Base-by-base conservation (phyloP, 2,797 vertebrate genomes). In the Toxotes lorentzi region DNA sequence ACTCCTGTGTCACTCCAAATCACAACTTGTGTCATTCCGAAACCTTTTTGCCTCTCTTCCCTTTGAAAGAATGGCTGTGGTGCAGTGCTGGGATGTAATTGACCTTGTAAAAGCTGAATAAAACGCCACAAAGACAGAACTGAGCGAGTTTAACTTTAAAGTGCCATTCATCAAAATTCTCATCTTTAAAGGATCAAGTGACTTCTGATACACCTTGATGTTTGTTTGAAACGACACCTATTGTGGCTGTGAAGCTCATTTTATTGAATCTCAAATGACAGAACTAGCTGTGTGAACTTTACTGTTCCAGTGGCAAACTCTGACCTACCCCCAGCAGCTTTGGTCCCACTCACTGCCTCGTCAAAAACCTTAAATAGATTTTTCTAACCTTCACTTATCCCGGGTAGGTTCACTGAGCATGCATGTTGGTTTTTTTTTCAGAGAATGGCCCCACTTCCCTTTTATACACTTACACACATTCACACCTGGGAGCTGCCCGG, bases 331-430 rank as follows among this genome's bases (percentile, higher is more conserved):
- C 51, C 35, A 24, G 27, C 61, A 75, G 81, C 79, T 85, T 34
- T 54, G 63, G 77, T 83, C 84, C 67, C 65, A 3, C 67, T 77
- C 45, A 16, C 66, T 51, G 73, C 82, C 84, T 86, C 53, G 19
- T 84, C 69, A 71, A 76, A 83, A 83, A 80, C 70, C 79, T 79
- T 77, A 86, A 89, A 89, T 86, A 83, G 82, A 86, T 78, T 81
- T 76, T 73, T 78, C 57, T 81, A 79, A 89, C 83, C 85, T 91
- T 86, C 83, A 79, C 61, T 70, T 79, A 79, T 76, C 64, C 70
- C 10, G 5, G 27, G 48, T 75, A 80, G 76, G 76, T 82, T 87
- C 71, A 78, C 73, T 64, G 59, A 82, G 79, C 70, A 76, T 70
- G 69, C 70, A 65, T 27, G 43, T 53, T 40, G 4, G 2, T 12